Conservation (phyloP, 2,113 vertebrate species). For the Numida meleagris region DNA sequence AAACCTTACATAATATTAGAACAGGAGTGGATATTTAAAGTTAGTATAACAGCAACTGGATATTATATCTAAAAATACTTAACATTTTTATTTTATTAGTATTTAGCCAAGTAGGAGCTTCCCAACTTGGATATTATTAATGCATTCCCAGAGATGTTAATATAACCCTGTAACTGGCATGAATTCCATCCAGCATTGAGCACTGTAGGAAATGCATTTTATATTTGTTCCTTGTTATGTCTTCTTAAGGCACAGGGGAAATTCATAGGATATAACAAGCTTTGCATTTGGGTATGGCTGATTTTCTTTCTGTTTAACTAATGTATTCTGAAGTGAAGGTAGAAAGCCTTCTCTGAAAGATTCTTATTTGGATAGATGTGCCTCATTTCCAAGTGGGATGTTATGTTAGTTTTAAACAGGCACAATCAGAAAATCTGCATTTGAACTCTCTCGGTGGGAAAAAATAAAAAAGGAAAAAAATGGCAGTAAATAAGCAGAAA, state of each 20-base stretch:
- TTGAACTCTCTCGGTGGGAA: neutral
- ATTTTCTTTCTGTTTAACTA: slow-evolving; percentile 25
- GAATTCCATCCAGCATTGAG: neutral
- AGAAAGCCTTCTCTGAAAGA: slow-evolving; percentile 6
- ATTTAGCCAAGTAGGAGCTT: slow-evolving; percentile 16
- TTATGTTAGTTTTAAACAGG: neutral
- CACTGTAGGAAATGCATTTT: slow-evolving; percentile 8
- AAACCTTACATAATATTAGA: neutral
- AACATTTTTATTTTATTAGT: neutral
- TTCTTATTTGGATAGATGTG: neutral
- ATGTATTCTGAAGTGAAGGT: slow-evolving; percentile 30
- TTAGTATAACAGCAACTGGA: neutral
- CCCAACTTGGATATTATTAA: neutral
- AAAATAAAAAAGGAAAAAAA: fast-evolving
- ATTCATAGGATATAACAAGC: slow-evolving; percentile 31
- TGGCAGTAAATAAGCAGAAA: neutral
- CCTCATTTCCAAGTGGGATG: neutral
- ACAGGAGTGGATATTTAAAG: neutral
- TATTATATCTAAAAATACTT: neutral
- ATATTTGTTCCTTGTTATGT: neutral
- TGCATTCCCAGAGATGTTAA: slow-evolving; percentile 6
- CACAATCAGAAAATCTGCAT: neutral
- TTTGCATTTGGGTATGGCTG: neutral
- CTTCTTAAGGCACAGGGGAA: slow-evolving; percentile 28
- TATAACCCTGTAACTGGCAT: neutral